These are phyloP conservation scores for Carassius auratus DNA, from an alignment of 2,113 vertebrate genomes.

Conservation along the genomic window DNA sequence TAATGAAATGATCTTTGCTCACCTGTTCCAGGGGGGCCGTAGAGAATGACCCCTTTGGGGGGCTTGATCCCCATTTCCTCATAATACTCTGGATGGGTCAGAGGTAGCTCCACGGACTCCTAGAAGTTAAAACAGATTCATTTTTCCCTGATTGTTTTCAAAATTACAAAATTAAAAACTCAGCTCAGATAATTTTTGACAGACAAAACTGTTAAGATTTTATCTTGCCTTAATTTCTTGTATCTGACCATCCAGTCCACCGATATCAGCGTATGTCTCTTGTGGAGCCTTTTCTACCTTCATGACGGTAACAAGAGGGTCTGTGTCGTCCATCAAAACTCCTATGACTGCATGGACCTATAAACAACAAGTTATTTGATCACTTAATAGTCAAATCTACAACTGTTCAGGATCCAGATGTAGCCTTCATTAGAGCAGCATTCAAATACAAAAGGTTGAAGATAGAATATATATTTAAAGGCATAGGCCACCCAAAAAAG, in stretches of 20 bases:
- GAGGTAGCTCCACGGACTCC: constrained; percentile 97
- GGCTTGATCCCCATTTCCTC: constrained; percentile 99
- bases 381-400: neutral
- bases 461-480: neutral
- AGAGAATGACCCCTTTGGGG: constrained; percentile 96
- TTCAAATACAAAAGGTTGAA: neutral
- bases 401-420: neutral
- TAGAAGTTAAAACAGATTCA: constrained; percentile 55
- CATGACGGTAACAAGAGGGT: constrained; percentile 96
- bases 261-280: constrained; percentile 95
- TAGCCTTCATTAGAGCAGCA: neutral
- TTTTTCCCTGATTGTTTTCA: neutral
- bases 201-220: neutral
- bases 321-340: constrained; percentile 96
- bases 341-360: constrained; percentile 97
- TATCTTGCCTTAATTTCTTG: constrained; percentile 91
- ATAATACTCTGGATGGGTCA: constrained; percentile 97
- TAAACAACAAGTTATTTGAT: neutral
- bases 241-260: constrained; percentile 94
- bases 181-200: neutral
- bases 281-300: constrained; percentile 98
- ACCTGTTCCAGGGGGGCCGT: constrained; percentile 96
- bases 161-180: neutral
- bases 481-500: no score
- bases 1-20: neutral